A percentile compares a stretch with the other conserved stretches of the same genome.
Evolutionary conservation across 2,888 invertebrate genomes (phyloP).

Genomic region (Spisula solida): DNA sequence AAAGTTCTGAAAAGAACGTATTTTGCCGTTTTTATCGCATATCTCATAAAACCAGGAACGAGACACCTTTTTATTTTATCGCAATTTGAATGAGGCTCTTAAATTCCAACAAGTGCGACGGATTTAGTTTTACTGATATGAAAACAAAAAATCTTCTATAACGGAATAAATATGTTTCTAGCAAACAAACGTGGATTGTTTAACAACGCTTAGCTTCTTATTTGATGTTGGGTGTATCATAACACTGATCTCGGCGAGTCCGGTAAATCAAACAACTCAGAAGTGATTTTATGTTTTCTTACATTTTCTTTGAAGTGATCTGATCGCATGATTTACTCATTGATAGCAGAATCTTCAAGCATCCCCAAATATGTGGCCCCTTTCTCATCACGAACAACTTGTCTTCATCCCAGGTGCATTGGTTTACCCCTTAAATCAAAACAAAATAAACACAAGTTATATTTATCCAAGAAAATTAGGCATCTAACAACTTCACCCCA

Average conservation of each 20-base stretch:
- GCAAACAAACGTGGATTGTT: constrained; percentile 39
- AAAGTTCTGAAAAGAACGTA: too few relatives aligned
- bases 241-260: neutral
- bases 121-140: neutral
- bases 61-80: too few relatives aligned
- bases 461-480: constrained; percentile 21
- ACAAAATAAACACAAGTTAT: constrained; percentile 20
- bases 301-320: constrained; percentile 13
- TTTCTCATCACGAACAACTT: neutral
- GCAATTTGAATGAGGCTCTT: too few relatives aligned
- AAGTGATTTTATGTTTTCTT: constrained; percentile 40
- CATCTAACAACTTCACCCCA: neutral
- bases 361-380: neutral
- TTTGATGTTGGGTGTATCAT: constrained; percentile 34
- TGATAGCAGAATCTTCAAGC: constrained; percentile 15
- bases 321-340: constrained; percentile 2
- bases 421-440: neutral
- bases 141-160: neutral
- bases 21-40: too few relatives aligned
- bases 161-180: neutral
- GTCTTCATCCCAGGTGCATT: constrained; percentile 40
- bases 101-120: too few relatives aligned
- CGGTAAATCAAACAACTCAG: constrained; percentile 45
- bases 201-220: constrained; percentile 21
- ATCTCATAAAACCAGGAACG: too few relatives aligned